Conservation (phyloP, 2,797 vertebrate species). For the Pelodytes ibericus region DNA sequence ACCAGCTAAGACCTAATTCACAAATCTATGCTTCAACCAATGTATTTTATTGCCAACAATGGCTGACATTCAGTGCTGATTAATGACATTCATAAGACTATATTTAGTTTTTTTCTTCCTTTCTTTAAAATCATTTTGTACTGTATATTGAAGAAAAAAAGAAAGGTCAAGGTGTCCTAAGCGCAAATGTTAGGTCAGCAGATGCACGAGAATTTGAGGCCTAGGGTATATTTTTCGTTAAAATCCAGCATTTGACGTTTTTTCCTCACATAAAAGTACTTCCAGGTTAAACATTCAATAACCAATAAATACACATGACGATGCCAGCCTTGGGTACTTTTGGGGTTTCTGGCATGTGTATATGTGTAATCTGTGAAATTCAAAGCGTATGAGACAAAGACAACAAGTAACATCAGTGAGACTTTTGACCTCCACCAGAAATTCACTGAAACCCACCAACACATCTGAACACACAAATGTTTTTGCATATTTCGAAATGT, state of each 20-base stretch:
- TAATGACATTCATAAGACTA: slow-evolving; percentile 37
- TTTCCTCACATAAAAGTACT: not conserved
- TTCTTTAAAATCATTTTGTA: slow-evolving; percentile 6
- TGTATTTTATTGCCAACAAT: slow-evolving; percentile 38
- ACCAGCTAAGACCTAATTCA: slow-evolving; percentile 51
- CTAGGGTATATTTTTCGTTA: not conserved
- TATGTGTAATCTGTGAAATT: not conserved
- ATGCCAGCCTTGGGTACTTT: not conserved
- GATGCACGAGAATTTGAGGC: not conserved
- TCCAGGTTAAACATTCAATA: not conserved
- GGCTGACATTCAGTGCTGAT: slow-evolving; percentile 53
- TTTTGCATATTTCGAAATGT: not conserved
- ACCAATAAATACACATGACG: not conserved
- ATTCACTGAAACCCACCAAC: not conserved
- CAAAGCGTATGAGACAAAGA: not conserved
- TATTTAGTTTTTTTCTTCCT: not conserved
- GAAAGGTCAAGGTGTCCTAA: slow-evolving; percentile 34
- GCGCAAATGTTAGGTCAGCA: not conserved
- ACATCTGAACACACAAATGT: not conserved
- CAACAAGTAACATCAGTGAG: not conserved
- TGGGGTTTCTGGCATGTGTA: not conserved
- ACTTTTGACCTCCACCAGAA: no score
- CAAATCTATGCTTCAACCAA: slow-evolving; percentile 20
- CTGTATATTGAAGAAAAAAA: slow-evolving; percentile 59
- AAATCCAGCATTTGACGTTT: not conserved